Base-by-base conservation (phyloP, 1,140 invertebrate genomes). In the Drosophila trapezifrons region DNA sequence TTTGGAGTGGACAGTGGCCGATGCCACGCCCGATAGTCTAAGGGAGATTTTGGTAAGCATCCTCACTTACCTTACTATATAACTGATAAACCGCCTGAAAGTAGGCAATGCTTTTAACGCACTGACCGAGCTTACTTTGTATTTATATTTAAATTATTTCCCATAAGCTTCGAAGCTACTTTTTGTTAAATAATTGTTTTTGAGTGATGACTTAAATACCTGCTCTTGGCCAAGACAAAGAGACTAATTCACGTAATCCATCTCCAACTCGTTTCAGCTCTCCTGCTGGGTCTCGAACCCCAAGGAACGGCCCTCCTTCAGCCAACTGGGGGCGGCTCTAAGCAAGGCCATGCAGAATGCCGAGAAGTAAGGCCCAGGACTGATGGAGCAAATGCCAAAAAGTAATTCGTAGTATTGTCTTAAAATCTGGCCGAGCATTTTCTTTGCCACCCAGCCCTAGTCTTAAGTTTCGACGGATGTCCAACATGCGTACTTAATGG, bases 1-100 rank as follows among this genome's bases (percentile, higher is more conserved):
- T 0, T 91, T 96, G 13, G 92, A 93, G 52, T 96, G 96, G 96
- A 94, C 93, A 58, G 80, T 94, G 0, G 94, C 95, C 47, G 93
- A 93, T 38, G 92, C 93, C 1, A 95, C 95, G 75, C 96, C 96
- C 0, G 93, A 93, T 1, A 92, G 93, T 45, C 91, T 97, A 4
- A 93, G 94, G 42, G 93, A 94, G 35, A 90, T 96, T 62, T 92
- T 95, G 83, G 94, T 95, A 80, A 93, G 93, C 83, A 58, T 29
- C 3, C 2, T 2, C 1, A n/a, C 1, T 6, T n/a, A 29, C 8
- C 0, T 29, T 29, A 29, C 27, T 27, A 27, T 27, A 27, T 27
- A 27, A 27, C 25, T 27, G 25, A 27, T 27, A 27, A 27, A 7
- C 25, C 25, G 6, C 25, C 25, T 7, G 25, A 27, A 27, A 27